Percentiles rank a stretch among this genome's conserved stretches.
These are phyloP conservation scores for Numenius phaeopus DNA, from an alignment of 2,797 vertebrate genomes.

Conservation along the genomic window DNA sequence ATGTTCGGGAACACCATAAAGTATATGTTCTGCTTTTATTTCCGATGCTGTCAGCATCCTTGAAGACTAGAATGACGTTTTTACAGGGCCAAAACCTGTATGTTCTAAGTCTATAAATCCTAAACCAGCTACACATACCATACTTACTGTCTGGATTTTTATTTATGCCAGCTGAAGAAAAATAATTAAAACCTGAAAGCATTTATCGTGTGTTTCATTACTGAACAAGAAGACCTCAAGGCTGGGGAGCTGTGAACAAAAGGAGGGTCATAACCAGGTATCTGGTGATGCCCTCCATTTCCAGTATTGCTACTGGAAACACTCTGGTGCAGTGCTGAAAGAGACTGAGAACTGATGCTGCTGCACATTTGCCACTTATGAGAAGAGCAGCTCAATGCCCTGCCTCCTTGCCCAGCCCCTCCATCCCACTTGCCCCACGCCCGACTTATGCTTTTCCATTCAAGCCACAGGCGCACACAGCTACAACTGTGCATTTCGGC, in stretches of 20 bases:
- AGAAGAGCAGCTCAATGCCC: background rate
- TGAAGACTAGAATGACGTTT: background rate
- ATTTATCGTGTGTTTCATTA: background rate
- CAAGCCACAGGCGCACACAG: background rate
- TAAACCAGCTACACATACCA: background rate
- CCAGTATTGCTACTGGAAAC: background rate
- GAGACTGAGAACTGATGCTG: background rate
- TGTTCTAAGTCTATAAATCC: background rate
- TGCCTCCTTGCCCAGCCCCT: background rate
- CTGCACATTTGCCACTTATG: background rate
- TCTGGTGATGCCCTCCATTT: background rate
- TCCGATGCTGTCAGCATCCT: background rate
- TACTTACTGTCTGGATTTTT: background rate
- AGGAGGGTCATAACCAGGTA: background rate
- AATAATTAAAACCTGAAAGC: background rate
- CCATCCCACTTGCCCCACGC: rapidly evolving
- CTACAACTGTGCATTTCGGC: background rate
- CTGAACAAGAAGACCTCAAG: background rate
- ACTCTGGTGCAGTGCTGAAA: background rate
- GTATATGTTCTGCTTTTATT: background rate
- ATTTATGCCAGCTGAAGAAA: background rate
- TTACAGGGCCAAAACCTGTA: background rate
- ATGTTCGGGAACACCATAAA: background rate
- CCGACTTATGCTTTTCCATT: rapidly evolving
- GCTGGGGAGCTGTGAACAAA: background rate